phyloP scores from a whole-genome alignment of 2,797 vertebrate species.

The Schizothorax lantsangensis region DNA sequence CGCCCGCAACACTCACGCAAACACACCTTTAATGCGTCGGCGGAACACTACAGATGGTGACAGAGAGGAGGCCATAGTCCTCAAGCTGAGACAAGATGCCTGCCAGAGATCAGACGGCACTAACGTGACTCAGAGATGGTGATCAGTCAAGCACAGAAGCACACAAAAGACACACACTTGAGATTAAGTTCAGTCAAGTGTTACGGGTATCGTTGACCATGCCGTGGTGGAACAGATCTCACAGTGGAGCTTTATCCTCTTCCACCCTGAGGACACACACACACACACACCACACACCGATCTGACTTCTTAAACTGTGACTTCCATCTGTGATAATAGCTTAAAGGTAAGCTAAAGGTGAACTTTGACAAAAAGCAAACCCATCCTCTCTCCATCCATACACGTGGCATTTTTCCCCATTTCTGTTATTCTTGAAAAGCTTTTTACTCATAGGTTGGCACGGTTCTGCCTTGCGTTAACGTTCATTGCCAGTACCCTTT shows the following conservation, averaged over 20 bases:
- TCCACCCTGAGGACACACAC: constrained; percentile 38
- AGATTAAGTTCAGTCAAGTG: constrained; percentile 49
- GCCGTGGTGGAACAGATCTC: constrained; percentile 45
- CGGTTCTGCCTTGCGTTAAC: neutral
- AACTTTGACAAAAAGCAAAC: constrained; percentile 28
- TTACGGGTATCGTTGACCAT: constrained; percentile 44
- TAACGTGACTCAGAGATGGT: constrained; percentile 35
- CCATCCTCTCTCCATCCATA: constrained; percentile 5
- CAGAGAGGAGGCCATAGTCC: constrained; percentile 46
- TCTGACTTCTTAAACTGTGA: constrained; percentile 42
- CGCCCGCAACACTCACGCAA: constrained; percentile 25
- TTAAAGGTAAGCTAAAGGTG: constrained; percentile 47
- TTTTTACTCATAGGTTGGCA: constrained; percentile 8
- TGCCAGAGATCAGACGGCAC: constrained; percentile 48
- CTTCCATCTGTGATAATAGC: constrained; percentile 46
- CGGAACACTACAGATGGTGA: constrained; percentile 55
- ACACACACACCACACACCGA: constrained; percentile 10
- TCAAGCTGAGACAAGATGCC: constrained; percentile 54
- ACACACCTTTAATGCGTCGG: constrained; percentile 35
- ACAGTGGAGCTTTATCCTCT: constrained; percentile 47
- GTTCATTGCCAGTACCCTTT: constrained; percentile 62
- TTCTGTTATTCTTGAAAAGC: constrained; percentile 26
- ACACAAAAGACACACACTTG: constrained; percentile 49
- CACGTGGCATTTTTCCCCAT: neutral
- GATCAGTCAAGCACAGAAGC: constrained; percentile 48